Conservation (phyloP, 2,888 invertebrate genomes). For the Artemia sinica region DNA sequence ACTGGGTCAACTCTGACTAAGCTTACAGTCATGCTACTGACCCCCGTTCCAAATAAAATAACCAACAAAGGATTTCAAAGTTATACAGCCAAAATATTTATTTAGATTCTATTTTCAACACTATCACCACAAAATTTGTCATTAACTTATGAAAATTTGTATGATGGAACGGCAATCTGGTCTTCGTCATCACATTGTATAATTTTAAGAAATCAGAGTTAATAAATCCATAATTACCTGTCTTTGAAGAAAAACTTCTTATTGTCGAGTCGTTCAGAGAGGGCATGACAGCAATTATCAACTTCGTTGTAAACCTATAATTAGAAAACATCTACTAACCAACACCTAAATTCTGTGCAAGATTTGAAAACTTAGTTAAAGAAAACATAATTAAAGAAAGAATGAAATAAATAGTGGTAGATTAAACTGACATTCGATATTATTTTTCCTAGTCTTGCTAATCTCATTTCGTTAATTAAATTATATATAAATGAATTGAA, state of each 20-base stretch:
- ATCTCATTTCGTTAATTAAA: no score
- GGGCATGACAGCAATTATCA: slow-evolving; percentile 66
- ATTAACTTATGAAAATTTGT: no score
- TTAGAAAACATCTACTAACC: slow-evolving; percentile 17
- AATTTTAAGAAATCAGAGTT: no score
- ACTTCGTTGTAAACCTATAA: slow-evolving; percentile 42
- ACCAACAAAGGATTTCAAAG: no score
- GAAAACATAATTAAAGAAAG: neutral
- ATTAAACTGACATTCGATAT: slow-evolving; percentile 27
- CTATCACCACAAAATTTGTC: no score
- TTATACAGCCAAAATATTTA: no score
- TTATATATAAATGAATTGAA: neutral
- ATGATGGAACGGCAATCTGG: no score
- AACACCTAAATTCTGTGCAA: neutral
- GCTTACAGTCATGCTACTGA: no score
- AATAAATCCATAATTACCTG: slow-evolving; percentile 34
- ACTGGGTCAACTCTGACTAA: no score
- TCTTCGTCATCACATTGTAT: no score
- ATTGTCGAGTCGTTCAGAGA: slow-evolving; percentile 64
- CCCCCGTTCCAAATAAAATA: no score
- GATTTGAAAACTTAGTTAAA: slow-evolving; percentile 14
- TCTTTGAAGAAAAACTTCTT: slow-evolving; percentile 64
- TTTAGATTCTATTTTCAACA: no score
- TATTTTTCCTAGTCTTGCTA: neutral
- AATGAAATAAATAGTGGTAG: slow-evolving; percentile 12